Percentiles rank a stretch among this genome's conserved stretches.
Conservation (phyloP, 2,113 vertebrate species). For the Ptilonorhynchus violaceus region DNA sequence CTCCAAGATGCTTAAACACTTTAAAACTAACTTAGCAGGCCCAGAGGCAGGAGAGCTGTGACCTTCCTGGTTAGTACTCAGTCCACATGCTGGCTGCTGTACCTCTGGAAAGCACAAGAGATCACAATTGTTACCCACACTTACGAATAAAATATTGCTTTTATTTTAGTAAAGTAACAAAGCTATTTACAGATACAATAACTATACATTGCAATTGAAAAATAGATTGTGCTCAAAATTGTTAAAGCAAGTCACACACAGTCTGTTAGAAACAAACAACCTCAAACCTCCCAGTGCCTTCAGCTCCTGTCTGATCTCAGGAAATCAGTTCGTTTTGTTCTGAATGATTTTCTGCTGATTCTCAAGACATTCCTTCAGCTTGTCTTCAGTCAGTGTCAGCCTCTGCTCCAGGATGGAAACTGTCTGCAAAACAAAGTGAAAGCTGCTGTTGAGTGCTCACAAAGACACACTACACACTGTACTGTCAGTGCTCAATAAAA, state of each 20-base stretch:
- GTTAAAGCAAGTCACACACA: slow-evolving; percentile 13
- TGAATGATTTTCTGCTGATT: slow-evolving; percentile 85
- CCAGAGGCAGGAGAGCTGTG: background rate
- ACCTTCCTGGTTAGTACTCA: background rate
- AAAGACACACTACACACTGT: background rate
- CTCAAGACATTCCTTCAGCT: slow-evolving; percentile 91
- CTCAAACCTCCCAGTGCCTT: background rate
- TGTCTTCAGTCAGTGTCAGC: slow-evolving; percentile 91
- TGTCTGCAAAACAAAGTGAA: slow-evolving; percentile 67
- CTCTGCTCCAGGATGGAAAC: slow-evolving; percentile 88
- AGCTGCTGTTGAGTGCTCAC: background rate
- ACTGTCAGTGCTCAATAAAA: background rate
- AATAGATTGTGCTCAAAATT: slow-evolving; percentile 16
- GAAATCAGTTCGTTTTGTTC: slow-evolving; percentile 61
- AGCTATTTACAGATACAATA: slow-evolving; percentile 52
- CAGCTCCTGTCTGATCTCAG: background rate
- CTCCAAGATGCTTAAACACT: background rate
- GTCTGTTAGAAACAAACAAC: slow-evolving; percentile 8
- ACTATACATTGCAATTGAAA: slow-evolving; percentile 43
- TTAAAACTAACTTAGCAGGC: background rate
- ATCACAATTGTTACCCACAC: background rate
- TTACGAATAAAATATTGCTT: slow-evolving; percentile 47
- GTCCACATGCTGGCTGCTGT: background rate
- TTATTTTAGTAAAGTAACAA: slow-evolving; percentile 62
- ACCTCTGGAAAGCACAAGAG: background rate